A percentile compares a stretch with the other conserved stretches of the same genome.
Conservation (phyloP, 2,797 vertebrate species). For the Gymnopithys bicolor region DNA sequence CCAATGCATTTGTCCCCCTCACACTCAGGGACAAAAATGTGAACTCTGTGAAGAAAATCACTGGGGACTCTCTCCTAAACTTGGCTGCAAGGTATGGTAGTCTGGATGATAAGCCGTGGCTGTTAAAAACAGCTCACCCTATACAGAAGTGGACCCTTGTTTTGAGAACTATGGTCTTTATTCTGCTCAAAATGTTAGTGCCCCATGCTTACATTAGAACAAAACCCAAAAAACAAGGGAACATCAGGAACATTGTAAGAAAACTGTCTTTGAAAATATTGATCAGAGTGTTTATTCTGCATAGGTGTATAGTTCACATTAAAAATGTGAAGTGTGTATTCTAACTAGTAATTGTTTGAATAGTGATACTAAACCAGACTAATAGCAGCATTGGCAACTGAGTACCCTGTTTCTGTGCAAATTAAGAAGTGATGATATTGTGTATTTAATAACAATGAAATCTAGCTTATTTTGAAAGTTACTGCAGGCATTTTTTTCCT, state of each 20-base stretch:
- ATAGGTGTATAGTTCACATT: background rate
- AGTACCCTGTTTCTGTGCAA: background rate
- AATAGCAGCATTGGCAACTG: background rate
- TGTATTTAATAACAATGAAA: background rate
- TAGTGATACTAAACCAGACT: background rate
- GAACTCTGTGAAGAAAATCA: slow-evolving; percentile 82
- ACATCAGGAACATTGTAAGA: background rate
- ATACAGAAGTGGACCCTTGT: background rate
- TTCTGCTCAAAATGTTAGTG: background rate
- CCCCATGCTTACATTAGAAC: background rate
- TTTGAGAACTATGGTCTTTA: background rate
- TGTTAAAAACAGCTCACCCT: background rate
- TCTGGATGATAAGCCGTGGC: background rate
- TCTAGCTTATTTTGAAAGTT: background rate
- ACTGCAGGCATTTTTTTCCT: background rate
- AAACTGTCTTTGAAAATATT: background rate
- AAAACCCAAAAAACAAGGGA: background rate
- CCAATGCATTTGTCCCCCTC: slow-evolving; percentile 87
- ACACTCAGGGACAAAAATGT: slow-evolving; percentile 85
- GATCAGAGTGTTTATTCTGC: background rate
- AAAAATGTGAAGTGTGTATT: background rate
- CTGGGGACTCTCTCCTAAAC: slow-evolving; percentile 84
- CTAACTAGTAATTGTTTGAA: background rate
- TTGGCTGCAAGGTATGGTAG: slow-evolving; percentile 88
- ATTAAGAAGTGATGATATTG: background rate